Evolutionary conservation across 2,113 vertebrate genomes (phyloP).

Genomic region (Muntiacus muntjak): DNA sequence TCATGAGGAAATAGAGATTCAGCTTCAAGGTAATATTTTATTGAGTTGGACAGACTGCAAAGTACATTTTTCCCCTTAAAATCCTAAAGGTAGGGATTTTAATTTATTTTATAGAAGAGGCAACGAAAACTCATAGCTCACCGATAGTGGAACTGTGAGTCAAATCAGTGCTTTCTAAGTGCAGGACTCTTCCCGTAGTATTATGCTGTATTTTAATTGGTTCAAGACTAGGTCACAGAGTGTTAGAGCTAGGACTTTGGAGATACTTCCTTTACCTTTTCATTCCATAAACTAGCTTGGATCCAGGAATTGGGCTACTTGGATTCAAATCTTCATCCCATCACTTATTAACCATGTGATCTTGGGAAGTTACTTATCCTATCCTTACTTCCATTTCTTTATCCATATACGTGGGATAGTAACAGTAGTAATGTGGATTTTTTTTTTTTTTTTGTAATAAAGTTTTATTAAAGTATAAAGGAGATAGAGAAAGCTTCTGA

Average conservation of each 20-base stretch:
- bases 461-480: too few species aligned
- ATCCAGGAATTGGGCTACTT: background rate
- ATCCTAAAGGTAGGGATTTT: background rate
- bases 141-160: background rate
- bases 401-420: background rate
- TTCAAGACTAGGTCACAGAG: background rate
- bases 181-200: background rate
- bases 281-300: background rate
- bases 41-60: background rate
- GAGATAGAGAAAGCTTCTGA: too few species aligned
- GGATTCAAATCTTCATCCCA: background rate
- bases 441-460: too few species aligned
- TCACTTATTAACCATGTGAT: background rate
- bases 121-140: background rate
- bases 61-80: background rate
- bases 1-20: background rate
- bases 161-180: background rate
- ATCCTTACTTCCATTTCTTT: background rate
- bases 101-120: constrained; percentile 14
- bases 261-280: background rate
- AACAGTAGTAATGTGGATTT: background rate
- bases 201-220: background rate
- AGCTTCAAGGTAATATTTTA: background rate
- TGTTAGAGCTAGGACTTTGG: background rate
- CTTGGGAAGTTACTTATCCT: background rate